A percentile compares a stretch with the other conserved stretches of the same genome.
Conservation (phyloP, 2,113 vertebrate species). For the Tupaia tana region DNA sequence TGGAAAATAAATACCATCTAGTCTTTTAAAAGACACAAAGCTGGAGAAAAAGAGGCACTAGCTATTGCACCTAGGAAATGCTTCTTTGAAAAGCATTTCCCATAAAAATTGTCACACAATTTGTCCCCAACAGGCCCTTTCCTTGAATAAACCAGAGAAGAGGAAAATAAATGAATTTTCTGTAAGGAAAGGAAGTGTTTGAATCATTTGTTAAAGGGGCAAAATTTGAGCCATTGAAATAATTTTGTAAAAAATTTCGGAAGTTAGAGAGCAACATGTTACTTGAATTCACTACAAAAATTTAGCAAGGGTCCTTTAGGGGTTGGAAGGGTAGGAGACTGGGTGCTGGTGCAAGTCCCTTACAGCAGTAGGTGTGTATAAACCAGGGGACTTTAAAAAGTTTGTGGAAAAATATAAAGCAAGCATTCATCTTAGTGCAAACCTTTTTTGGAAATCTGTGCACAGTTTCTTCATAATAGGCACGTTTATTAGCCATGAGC, state of each 20-base stretch:
- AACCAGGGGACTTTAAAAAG: too few species aligned
- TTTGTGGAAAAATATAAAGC: too few species aligned
- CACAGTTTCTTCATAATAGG: too few species aligned
- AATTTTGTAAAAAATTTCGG: constrained; percentile 56
- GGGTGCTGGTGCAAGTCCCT: background rate
- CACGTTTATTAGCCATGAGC: background rate
- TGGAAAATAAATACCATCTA: constrained; percentile 46
- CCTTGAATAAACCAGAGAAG: constrained; percentile 73
- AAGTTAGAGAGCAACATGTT: background rate
- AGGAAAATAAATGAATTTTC: constrained; percentile 77
- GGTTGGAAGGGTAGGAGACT: background rate
- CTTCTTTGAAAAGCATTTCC: background rate
- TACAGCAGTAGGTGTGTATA: background rate
- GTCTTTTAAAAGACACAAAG: constrained; percentile 73
- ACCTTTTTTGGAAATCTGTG: too few species aligned
- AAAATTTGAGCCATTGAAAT: constrained; percentile 69
- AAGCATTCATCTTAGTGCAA: too few species aligned
- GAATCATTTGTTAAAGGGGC: constrained; percentile 71
- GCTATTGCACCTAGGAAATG: background rate
- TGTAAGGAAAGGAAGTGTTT: constrained; percentile 62
- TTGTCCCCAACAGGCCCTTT: constrained; percentile 63
- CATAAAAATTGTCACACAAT: constrained; percentile 44
- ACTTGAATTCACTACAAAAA: background rate
- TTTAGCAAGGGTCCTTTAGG: background rate
- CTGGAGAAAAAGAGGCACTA: constrained; percentile 69